phyloP scores from a whole-genome alignment of 2,113 vertebrate genomes.

The Fulmarus glacialis region DNA sequence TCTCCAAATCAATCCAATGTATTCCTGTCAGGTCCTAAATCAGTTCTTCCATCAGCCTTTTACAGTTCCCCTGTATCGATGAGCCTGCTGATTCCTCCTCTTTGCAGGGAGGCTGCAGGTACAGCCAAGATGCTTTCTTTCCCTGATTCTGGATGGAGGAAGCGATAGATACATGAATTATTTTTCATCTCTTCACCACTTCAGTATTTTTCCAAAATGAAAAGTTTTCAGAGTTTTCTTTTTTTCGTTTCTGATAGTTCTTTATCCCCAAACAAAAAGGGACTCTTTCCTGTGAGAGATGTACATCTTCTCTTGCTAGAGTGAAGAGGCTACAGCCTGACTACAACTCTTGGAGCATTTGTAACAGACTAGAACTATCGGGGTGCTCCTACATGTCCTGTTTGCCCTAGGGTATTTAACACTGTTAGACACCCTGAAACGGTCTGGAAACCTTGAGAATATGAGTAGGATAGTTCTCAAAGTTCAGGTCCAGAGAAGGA shows the following conservation, averaged over 20 bases:
- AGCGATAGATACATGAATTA: rapidly evolving
- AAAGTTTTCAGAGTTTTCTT: neutral
- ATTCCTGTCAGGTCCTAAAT: neutral
- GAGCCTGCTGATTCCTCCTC: neutral
- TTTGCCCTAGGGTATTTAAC: neutral
- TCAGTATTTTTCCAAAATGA: neutral
- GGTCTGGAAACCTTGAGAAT: neutral
- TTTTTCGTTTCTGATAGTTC: neutral
- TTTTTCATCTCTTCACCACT: neutral
- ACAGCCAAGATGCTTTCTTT: neutral
- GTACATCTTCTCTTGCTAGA: neutral
- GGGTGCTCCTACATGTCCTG: neutral
- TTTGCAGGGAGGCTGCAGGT: neutral
- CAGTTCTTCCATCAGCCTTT: neutral
- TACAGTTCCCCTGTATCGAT: neutral
- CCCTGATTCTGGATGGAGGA: neutral
- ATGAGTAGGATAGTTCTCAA: neutral
- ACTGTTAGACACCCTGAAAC: neutral
- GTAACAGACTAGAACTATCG: neutral
- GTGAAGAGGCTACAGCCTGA: neutral
- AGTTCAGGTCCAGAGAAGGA: neutral
- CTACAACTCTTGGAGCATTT: neutral
- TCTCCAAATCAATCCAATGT: neutral
- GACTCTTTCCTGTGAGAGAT: neutral
- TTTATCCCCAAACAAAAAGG: neutral